Percentiles rank a stretch among this genome's conserved stretches.
Conservation (phyloP, 1,140 invertebrate species). For the Chrysoperla carnea region DNA sequence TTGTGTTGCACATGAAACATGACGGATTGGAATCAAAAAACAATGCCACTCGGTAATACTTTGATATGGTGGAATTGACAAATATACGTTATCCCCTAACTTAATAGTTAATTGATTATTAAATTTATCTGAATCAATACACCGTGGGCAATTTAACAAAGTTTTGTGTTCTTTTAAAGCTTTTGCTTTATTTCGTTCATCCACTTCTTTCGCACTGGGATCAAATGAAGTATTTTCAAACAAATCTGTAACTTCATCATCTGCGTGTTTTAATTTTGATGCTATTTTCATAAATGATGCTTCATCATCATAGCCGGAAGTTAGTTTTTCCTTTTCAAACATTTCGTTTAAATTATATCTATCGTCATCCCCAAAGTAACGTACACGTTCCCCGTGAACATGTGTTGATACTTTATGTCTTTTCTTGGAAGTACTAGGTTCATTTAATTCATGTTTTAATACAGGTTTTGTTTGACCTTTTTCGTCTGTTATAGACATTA, state of each 20-base stretch:
- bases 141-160: conserved; percentile 65
- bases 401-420: conserved; percentile 54
- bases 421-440: conserved; percentile 20
- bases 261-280: conserved; percentile 46
- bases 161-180: conserved; percentile 53
- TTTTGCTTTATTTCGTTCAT: conserved; percentile 39
- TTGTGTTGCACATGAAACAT: conserved; percentile 55
- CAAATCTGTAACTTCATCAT: conserved; percentile 66
- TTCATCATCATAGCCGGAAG: conserved; percentile 64
- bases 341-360: conserved; percentile 71
- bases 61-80: conserved; percentile 58
- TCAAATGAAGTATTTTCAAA: conserved; percentile 57
- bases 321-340: conserved; percentile 80
- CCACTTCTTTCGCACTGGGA: conserved; percentile 35
- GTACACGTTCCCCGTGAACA: conserved; percentile 45
- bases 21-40: conserved; percentile 68
- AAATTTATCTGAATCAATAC: conserved; percentile 63
- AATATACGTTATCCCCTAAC: conserved; percentile 62
- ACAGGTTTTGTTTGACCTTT: conserved; percentile 43
- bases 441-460: conserved; percentile 16
- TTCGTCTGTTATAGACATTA: conserved; percentile 52
- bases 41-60: conserved; percentile 80
- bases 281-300: conserved; percentile 59
- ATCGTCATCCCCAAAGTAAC: conserved; percentile 85
- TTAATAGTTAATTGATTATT: conserved; percentile 77